These are phyloP conservation scores for Harmothoe impar DNA, from an alignment of 2,888 invertebrate species.

Conservation along the genomic window DNA sequence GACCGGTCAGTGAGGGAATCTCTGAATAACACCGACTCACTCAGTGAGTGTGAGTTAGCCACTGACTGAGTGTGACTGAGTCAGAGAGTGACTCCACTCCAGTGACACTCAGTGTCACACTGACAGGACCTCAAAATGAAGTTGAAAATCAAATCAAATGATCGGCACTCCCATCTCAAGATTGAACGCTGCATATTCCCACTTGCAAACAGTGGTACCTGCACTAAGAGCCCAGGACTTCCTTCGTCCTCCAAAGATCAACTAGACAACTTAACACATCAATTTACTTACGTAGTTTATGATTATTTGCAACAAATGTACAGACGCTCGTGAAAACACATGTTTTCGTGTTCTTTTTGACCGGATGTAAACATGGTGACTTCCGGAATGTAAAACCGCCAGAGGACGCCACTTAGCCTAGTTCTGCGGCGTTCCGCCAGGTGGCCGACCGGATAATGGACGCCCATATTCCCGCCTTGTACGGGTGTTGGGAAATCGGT, in stretches of 20 bases:
- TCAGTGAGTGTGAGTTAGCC: too few species aligned
- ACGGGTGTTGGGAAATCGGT: too few species aligned
- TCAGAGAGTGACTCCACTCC: too few species aligned
- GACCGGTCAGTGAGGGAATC: too few species aligned
- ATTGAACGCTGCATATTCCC: neutral
- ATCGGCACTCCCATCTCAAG: neutral
- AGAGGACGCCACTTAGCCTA: too few species aligned
- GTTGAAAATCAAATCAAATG: neutral
- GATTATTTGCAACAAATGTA: neutral
- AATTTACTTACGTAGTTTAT: neutral
- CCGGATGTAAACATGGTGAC: slow-evolving; percentile 8
- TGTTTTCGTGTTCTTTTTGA: neutral
- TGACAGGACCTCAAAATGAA: neutral
- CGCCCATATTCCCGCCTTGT: too few species aligned
- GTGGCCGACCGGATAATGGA: too few species aligned
- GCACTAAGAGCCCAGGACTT: neutral
- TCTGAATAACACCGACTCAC: too few species aligned
- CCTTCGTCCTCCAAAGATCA: neutral
- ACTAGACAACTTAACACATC: neutral
- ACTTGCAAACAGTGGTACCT: neutral
- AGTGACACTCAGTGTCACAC: neutral
- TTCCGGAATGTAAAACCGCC: neutral
- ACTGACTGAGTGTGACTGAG: too few species aligned
- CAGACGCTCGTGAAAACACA: slow-evolving; percentile 8
- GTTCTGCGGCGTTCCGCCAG: too few species aligned